Evolutionary conservation across 2,113 vertebrate species (phyloP).

Genomic region (Diphyllodes magnificus): DNA sequence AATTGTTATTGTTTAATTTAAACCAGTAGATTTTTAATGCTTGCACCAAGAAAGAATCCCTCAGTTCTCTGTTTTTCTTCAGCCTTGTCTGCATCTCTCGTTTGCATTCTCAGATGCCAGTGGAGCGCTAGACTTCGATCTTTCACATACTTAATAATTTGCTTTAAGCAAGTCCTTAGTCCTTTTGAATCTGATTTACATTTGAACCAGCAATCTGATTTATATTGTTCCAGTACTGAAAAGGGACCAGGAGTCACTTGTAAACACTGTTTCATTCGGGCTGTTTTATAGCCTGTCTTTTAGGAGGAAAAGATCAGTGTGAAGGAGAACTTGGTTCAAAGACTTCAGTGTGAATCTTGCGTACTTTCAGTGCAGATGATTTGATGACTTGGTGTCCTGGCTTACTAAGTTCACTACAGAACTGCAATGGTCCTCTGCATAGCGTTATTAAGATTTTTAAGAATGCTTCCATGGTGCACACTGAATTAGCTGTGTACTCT

Average conservation of each 20-base stretch:
- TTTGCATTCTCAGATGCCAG: neutral
- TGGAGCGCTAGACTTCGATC: neutral
- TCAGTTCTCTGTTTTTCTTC: neutral
- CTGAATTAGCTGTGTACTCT: neutral
- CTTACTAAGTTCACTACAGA: neutral
- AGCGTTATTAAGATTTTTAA: neutral
- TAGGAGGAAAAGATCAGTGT: neutral
- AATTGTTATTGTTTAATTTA: neutral
- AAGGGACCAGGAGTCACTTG: neutral
- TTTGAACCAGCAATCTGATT: neutral
- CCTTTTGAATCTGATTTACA: neutral
- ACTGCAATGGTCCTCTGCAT: neutral
- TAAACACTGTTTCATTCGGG: neutral
- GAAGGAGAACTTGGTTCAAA: neutral
- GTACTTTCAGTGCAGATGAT: neutral
- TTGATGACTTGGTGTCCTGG: neutral
- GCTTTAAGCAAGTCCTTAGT: slow-evolving; percentile 1
- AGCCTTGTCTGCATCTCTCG: neutral
- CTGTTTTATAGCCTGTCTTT: neutral
- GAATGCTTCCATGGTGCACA: neutral
- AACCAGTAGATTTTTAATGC: neutral
- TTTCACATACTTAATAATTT: neutral
- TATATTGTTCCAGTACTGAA: neutral
- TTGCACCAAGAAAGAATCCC: neutral
- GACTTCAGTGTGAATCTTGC: neutral